Evolutionary conservation across 1,140 invertebrate genomes (phyloP).

Genomic region (Drosophila insularis): DNA sequence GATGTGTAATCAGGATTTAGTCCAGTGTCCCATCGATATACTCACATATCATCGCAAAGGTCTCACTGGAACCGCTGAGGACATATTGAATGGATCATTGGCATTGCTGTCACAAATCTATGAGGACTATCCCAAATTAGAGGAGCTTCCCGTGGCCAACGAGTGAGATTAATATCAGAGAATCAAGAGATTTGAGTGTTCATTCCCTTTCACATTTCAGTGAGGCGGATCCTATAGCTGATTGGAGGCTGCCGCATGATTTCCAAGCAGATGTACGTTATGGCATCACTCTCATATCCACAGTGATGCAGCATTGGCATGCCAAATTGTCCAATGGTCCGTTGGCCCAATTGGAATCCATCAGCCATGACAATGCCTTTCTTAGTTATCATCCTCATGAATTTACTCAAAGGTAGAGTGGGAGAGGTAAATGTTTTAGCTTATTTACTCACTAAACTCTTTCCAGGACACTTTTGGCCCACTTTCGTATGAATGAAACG

Average conservation of each 20-base stretch:
- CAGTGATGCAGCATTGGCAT: constrained; percentile 81
- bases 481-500: constrained; percentile 84
- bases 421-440: too few species aligned
- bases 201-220: constrained; percentile 49
- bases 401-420: constrained; percentile 83
- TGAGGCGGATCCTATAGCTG: constrained; percentile 83
- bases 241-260: constrained; percentile 82
- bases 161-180: constrained; percentile 65
- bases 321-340: constrained; percentile 56
- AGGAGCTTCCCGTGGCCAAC: constrained; percentile 81
- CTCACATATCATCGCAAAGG: constrained; percentile 84
- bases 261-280: constrained; percentile 83
- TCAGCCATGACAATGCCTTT: constrained; percentile 84
- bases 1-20: constrained; percentile 73
- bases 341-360: constrained; percentile 69
- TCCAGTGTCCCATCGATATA: constrained; percentile 81
- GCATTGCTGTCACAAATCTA: constrained; percentile 74
- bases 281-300: constrained; percentile 80
- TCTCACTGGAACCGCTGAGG: constrained; percentile 65
- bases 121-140: constrained; percentile 76
- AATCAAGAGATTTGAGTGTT: background rate
- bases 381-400: constrained; percentile 83
- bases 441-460: background rate
- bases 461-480: constrained; percentile 79
- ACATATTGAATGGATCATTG: constrained; percentile 77